A percentile compares a stretch with the other conserved stretches of the same genome.
Evolutionary conservation across 2,888 invertebrate species (phyloP).

Genomic region (Agonum fuliginosum): DNA sequence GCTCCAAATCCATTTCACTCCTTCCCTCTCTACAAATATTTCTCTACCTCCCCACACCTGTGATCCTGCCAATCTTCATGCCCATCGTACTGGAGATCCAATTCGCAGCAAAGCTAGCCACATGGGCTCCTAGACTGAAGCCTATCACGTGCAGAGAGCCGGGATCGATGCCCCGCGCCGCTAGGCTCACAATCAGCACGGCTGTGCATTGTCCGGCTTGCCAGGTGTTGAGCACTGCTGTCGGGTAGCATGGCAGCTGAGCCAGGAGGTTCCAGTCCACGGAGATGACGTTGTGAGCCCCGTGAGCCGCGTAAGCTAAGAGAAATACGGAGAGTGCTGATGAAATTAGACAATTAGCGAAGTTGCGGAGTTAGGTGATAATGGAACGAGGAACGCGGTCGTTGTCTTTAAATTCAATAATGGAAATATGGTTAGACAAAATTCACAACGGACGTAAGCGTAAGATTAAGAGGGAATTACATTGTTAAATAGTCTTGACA

Average conservation of each 20-base stretch:
- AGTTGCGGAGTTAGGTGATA: too few species aligned
- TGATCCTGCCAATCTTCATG: slow-evolving; percentile 69
- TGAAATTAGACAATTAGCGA: too few species aligned
- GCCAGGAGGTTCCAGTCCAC: slow-evolving; percentile 77
- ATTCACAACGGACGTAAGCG: too few species aligned
- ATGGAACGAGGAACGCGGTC: background rate
- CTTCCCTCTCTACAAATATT: background rate
- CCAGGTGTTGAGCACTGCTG: slow-evolving; percentile 76
- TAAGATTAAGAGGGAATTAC: too few species aligned
- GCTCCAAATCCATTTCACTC: too few species aligned
- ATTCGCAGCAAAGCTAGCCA: slow-evolving; percentile 72
- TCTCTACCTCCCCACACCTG: slow-evolving; percentile 66
- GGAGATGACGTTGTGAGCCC: slow-evolving; percentile 72
- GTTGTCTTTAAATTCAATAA: background rate
- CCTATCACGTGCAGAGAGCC: slow-evolving; percentile 75
- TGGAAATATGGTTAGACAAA: background rate
- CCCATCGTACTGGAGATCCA: slow-evolving; percentile 67
- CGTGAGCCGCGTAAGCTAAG: slow-evolving; percentile 70
- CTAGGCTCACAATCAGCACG: slow-evolving; percentile 72
- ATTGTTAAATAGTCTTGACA: too few species aligned
- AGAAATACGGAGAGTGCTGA: background rate
- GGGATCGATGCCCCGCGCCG: slow-evolving; percentile 69
- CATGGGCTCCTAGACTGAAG: slow-evolving; percentile 77
- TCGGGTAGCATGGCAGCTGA: slow-evolving; percentile 75
- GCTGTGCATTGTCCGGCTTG: slow-evolving; percentile 77